These are phyloP conservation scores for Thecophora atra DNA, from an alignment of 2,888 invertebrate genomes.

Conservation along the genomic window DNA sequence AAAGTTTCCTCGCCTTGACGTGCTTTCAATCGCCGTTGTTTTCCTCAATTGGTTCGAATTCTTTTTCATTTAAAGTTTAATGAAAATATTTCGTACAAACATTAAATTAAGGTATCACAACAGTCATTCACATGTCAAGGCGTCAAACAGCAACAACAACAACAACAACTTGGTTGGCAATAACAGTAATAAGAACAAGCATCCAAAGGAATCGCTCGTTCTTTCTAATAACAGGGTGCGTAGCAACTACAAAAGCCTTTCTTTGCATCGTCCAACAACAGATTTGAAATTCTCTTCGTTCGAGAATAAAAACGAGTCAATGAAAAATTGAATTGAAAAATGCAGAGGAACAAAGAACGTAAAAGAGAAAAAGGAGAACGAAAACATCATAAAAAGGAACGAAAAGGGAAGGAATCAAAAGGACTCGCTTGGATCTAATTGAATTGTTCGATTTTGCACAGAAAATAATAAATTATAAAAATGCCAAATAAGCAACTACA, in stretches of 20 bases:
- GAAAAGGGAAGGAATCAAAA: constrained; percentile 2
- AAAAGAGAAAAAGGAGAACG: neutral
- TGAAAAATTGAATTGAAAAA: neutral
- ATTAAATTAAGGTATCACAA: constrained; percentile 61
- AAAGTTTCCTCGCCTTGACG: neutral
- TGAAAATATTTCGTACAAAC: constrained; percentile 52
- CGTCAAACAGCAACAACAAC: constrained; percentile 17
- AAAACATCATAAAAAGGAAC: neutral
- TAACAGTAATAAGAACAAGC: neutral
- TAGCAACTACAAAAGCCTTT: constrained; percentile 29
- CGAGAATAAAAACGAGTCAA: neutral
- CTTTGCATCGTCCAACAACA: neutral
- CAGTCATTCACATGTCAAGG: constrained; percentile 49
- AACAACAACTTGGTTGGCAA: constrained; percentile 8
- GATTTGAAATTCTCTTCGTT: neutral
- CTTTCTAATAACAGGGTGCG: constrained; percentile 46
- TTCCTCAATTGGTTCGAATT: constrained; percentile 8
- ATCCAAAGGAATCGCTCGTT: neutral
- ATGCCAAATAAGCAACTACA: constrained; percentile 17
- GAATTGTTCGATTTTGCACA: constrained; percentile 17
- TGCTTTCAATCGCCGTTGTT: neutral
- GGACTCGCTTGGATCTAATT: neutral
- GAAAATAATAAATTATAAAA: constrained; percentile 5
- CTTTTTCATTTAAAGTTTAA: neutral
- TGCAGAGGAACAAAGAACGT: neutral